Percentiles rank a stretch among this genome's conserved stretches.
Evolutionary conservation across 2,113 vertebrate genomes (phyloP).

Genomic region (Calidris pygmaea): DNA sequence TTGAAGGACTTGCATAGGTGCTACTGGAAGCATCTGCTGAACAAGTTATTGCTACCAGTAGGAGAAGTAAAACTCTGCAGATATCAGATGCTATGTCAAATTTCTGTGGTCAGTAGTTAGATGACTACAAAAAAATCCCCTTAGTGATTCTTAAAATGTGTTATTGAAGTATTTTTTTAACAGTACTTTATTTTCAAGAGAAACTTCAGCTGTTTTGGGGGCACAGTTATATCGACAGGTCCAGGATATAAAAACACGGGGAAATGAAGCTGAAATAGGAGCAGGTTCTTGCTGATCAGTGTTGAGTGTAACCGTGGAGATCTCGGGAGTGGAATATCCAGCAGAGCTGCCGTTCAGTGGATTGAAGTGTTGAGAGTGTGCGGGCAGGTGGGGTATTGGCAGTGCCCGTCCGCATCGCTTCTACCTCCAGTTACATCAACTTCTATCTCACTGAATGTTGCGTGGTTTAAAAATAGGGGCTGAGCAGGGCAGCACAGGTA

Average conservation of each 20-base stretch:
- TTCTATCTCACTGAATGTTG: neutral
- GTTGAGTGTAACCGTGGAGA: neutral
- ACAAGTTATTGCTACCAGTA: neutral
- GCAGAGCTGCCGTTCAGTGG: neutral
- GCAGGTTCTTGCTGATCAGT: neutral
- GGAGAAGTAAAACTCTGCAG: neutral
- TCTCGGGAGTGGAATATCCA: neutral
- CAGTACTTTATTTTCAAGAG: neutral
- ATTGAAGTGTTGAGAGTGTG: neutral
- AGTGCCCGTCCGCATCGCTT: neutral
- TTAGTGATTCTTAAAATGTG: neutral
- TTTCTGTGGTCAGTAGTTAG: neutral
- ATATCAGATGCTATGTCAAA: neutral
- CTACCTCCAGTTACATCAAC: neutral
- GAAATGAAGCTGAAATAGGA: neutral
- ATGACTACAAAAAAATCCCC: neutral
- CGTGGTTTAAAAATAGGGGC: accelerated
- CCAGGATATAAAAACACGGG: neutral
- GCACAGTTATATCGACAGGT: neutral
- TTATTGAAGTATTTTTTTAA: neutral
- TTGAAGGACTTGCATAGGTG: neutral
- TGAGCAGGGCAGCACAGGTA: neutral
- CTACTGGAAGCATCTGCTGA: neutral
- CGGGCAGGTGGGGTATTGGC: neutral
- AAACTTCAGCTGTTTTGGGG: neutral